These are phyloP conservation scores for Parnassius apollo DNA, from an alignment of 2,888 invertebrate species.

Conservation along the genomic window DNA sequence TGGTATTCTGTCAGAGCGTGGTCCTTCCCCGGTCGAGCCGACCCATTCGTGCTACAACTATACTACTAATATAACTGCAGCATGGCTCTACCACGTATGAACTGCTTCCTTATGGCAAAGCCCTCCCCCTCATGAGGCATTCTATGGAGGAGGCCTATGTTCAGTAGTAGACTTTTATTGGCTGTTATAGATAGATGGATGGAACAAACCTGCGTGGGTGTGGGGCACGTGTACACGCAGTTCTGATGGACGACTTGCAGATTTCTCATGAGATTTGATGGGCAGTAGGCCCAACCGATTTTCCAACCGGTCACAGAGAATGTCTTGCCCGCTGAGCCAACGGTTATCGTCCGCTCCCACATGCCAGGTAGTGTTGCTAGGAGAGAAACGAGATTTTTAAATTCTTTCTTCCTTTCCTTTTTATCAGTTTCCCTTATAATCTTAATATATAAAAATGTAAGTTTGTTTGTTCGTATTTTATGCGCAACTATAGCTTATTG, in stretches of 20 bases:
- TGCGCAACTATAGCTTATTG: too few species aligned
- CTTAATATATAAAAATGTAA: too few species aligned
- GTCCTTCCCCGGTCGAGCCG: too few species aligned
- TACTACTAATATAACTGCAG: too few species aligned
- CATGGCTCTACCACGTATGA: too few species aligned
- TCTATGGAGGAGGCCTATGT: too few species aligned
- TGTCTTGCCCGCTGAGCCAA: constrained; percentile 98
- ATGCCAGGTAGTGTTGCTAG: constrained; percentile 94
- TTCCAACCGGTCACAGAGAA: constrained; percentile 99
- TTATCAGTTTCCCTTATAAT: neutral
- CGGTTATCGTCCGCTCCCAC: constrained; percentile 98
- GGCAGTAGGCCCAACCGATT: constrained; percentile 97
- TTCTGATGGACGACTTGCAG: constrained; percentile 96
- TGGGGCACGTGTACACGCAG: constrained; percentile 94
- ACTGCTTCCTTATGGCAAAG: too few species aligned
- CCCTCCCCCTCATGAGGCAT: too few species aligned
- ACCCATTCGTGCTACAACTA: too few species aligned
- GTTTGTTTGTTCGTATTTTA: too few species aligned
- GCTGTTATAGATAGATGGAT: neutral
- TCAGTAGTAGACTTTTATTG: too few species aligned
- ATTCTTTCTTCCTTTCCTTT: neutral
- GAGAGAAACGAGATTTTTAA: constrained; percentile 9
- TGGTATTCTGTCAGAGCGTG: too few species aligned
- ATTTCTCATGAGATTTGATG: constrained; percentile 88
- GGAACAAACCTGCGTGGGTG: constrained; percentile 87